Evolutionary conservation across 2,113 vertebrate species (phyloP).

Genomic region (Tyrannus savana): DNA sequence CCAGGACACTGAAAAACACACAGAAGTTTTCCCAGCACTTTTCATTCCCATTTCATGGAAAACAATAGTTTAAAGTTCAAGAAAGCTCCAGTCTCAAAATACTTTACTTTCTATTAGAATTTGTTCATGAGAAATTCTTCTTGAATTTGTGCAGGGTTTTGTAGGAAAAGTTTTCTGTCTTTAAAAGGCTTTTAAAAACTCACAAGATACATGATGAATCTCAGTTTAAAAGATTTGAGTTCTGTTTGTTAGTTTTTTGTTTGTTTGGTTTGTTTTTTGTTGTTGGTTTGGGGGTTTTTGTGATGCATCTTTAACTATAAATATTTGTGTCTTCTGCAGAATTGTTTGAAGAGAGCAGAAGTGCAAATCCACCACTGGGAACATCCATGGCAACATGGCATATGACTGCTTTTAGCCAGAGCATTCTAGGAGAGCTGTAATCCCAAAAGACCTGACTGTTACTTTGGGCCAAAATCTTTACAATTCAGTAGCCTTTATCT

Average conservation of each 20-base stretch:
- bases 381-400: not conserved
- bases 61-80: not conserved
- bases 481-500: not conserved
- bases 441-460: not conserved
- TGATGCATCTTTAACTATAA: not conserved
- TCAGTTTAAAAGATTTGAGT: not conserved
- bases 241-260: not conserved
- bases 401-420: not conserved
- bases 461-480: not conserved
- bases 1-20: slow-evolving; percentile 47
- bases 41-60: not conserved
- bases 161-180: not conserved
- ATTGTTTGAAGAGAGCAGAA: not conserved
- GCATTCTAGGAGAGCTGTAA: not conserved
- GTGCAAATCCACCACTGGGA: not conserved
- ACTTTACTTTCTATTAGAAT: not conserved
- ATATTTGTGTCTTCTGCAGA: not conserved
- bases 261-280: not conserved
- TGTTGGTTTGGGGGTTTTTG: not conserved
- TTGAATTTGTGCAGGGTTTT: not conserved
- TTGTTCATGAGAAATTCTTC: not conserved
- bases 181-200: not conserved
- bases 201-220: not conserved
- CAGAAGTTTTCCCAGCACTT: slow-evolving; percentile 29
- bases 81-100: not conserved